These are phyloP conservation scores for Mizuhopecten yessoensis DNA, from an alignment of 1,140 invertebrate genomes.

Conservation along the genomic window DNA sequence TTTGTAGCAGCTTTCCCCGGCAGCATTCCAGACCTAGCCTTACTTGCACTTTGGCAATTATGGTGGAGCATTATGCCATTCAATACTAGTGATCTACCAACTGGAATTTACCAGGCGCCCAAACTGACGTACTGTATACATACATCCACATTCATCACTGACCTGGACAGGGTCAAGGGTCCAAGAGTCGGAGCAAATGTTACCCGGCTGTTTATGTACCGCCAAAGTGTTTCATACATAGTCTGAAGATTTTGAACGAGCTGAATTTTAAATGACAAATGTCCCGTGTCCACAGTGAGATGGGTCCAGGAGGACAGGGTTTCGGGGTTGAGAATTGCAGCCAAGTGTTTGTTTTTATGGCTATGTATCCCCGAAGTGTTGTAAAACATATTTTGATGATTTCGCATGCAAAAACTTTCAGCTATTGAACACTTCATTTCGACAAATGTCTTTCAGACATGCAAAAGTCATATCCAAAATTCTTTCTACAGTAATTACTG, in stretches of 20 bases:
- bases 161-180: neutral
- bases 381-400: neutral
- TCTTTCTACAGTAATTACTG: neutral
- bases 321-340: neutral
- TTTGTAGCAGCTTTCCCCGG: neutral
- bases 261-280: neutral
- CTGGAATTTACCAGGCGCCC: neutral
- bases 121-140: neutral
- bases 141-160: neutral
- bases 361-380: neutral
- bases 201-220: neutral
- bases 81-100: neutral
- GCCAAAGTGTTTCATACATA: neutral
- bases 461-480: neutral
- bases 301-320: neutral
- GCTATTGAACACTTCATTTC: neutral
- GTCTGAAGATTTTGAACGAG: neutral
- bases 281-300: neutral
- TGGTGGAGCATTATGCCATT: neutral
- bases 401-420: neutral
- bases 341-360: neutral
- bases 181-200: too few relatives aligned
- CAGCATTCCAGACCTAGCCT: neutral
- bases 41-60: conserved; percentile 17
- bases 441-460: neutral